These are phyloP conservation scores for Ailuropoda melanoleuca DNA, from an alignment of 2,113 vertebrate genomes.

Conservation along the genomic window DNA sequence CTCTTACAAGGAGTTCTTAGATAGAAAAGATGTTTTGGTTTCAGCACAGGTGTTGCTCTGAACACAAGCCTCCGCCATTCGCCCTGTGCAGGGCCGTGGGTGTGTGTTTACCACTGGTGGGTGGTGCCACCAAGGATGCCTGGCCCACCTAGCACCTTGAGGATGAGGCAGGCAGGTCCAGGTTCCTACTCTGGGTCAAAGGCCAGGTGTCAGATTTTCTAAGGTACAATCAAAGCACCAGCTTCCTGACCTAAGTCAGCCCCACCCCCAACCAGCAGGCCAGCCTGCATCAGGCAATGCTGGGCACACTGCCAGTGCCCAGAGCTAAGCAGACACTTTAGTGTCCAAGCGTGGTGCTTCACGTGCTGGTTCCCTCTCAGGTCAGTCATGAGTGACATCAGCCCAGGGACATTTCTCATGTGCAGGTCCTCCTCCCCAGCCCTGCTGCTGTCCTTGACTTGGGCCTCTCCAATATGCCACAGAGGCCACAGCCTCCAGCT, in stretches of 20 bases:
- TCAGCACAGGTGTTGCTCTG: background rate
- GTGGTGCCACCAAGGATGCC: background rate
- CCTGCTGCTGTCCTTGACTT: background rate
- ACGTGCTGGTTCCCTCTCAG: fast-evolving
- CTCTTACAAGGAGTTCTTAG: background rate
- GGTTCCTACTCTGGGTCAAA: background rate
- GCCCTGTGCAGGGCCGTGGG: fast-evolving
- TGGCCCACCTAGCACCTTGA: background rate
- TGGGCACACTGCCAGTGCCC: background rate
- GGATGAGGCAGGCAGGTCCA: background rate
- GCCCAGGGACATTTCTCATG: background rate
- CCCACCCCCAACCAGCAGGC: background rate
- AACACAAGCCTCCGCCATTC: background rate
- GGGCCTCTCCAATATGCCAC: background rate
- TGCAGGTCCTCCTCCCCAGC: background rate
- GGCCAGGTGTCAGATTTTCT: background rate
- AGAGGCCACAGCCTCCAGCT: background rate
- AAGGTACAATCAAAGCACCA: background rate
- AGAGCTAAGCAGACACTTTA: background rate
- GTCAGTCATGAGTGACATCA: background rate
- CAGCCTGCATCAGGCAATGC: background rate
- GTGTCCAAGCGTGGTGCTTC: too few species aligned
- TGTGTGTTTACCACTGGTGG: fast-evolving
- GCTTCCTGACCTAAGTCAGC: background rate
- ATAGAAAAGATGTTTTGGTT: background rate